A percentile compares a stretch with the other conserved stretches of the same genome.
phyloP scores from a whole-genome alignment of 2,113 vertebrate species.

The Oreotrochilus melanogaster region DNA sequence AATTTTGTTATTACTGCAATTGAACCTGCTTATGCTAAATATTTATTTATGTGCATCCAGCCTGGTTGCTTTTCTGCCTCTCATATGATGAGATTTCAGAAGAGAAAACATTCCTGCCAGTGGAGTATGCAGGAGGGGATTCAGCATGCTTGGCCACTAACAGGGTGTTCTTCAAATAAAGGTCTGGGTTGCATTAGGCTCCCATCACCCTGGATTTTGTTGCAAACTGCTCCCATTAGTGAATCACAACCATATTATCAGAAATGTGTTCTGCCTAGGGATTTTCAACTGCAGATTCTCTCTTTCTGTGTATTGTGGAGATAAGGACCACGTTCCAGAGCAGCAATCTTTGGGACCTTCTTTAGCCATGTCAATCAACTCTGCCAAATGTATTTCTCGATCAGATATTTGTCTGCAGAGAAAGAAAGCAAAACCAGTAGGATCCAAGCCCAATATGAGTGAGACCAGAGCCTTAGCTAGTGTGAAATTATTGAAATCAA shows the following conservation, averaged over 20 bases:
- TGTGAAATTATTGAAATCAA: slow-evolving; percentile 26
- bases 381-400: slow-evolving; percentile 3
- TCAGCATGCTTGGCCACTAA: rapidly evolving
- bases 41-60: not conserved
- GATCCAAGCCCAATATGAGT: slow-evolving; percentile 38
- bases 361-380: slow-evolving; percentile 14
- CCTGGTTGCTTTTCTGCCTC: not conserved
- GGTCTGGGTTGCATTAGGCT: not conserved
- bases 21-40: not conserved
- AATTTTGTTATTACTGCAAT: not conserved
- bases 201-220: not conserved
- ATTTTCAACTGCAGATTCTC: not conserved
- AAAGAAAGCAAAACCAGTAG: not conserved
- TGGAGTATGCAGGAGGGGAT: not conserved
- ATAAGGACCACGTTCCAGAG: not conserved
- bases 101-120: not conserved
- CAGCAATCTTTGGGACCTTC: not conserved
- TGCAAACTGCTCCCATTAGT: not conserved
- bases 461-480: slow-evolving; percentile 6
- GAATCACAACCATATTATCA: not conserved
- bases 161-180: not conserved
- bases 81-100: not conserved
- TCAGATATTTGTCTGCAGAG: not conserved
- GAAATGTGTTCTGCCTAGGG: not conserved
- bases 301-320: not conserved